Percentiles rank a stretch among this genome's conserved stretches.
These are phyloP conservation scores for Takifugu flavidus DNA, from an alignment of 2,113 vertebrate species.

Conservation along the genomic window DNA sequence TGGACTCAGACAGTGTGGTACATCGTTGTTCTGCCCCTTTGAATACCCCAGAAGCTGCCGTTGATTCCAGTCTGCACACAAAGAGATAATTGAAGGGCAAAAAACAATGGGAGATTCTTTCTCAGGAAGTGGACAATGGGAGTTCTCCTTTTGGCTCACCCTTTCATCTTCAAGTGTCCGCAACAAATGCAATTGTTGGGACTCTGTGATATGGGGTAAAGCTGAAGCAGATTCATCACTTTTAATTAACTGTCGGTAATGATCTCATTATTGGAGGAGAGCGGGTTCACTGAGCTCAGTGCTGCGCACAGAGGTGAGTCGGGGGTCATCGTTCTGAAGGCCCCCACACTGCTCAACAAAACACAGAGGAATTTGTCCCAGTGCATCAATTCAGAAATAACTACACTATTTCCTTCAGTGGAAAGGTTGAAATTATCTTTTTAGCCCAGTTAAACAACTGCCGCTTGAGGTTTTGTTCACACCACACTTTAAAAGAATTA, in stretches of 20 bases:
- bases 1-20: constrained; percentile 6
- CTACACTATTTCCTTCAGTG: constrained; percentile 3
- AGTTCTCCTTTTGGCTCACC: constrained; percentile 65
- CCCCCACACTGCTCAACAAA: constrained; percentile 52
- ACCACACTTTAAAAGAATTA: not conserved
- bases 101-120: constrained; percentile 70
- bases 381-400: constrained; percentile 38
- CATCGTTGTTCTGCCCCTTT: constrained; percentile 34
- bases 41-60: constrained; percentile 30
- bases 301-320: constrained; percentile 62
- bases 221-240: constrained; percentile 74
- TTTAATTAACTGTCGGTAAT: constrained; percentile 81
- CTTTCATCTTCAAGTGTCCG: constrained; percentile 71
- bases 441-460: constrained; percentile 28
- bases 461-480: constrained; percentile 2
- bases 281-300: constrained; percentile 43
- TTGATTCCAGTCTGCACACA: constrained; percentile 40
- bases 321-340: constrained; percentile 65
- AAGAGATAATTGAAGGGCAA: constrained; percentile 74
- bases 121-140: constrained; percentile 75
- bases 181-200: constrained; percentile 75
- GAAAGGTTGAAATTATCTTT: constrained; percentile 10
- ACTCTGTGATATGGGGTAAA: constrained; percentile 67
- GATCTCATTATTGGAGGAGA: constrained; percentile 77
- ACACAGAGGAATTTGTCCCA: constrained; percentile 49